These are phyloP conservation scores for Drepana arcuata DNA, from an alignment of 1,140 invertebrate species.

Conservation along the genomic window DNA sequence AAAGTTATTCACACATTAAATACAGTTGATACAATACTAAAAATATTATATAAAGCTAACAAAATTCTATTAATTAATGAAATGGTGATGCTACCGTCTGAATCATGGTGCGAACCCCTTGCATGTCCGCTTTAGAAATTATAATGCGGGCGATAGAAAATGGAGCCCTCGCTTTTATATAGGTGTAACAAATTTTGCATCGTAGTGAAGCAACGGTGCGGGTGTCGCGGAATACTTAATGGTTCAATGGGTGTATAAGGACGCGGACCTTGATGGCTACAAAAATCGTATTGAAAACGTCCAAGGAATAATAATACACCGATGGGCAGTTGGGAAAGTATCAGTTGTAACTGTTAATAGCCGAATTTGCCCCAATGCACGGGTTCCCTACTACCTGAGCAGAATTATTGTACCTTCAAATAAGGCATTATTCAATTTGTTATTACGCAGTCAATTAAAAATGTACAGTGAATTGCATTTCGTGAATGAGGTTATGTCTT, in stretches of 20 bases:
- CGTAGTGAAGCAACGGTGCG: conserved; percentile 53
- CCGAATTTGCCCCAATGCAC: conserved; percentile 11
- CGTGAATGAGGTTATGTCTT: no score
- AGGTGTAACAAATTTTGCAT: conserved; percentile 71
- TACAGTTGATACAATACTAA: no score
- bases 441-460: no score
- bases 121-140: conserved; percentile 38
- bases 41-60: no score
- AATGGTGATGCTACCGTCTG: conserved; percentile 37
- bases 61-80: no score
- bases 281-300: conserved; percentile 66
- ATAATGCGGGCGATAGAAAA: conserved; percentile 58
- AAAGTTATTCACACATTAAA: no score
- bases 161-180: conserved; percentile 61
- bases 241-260: conserved; percentile 56
- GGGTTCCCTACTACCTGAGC: no score
- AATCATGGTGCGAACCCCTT: conserved; percentile 39
- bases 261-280: conserved; percentile 65
- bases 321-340: conserved; percentile 48
- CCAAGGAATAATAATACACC: conserved; percentile 61
- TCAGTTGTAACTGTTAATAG: conserved; percentile 8
- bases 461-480: no score
- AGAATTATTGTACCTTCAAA: no score
- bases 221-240: conserved; percentile 64
- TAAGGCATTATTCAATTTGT: no score